Percentiles rank a stretch among this genome's conserved stretches.
These are phyloP conservation scores for Drosophila algonquin DNA, from an alignment of 2,888 invertebrate genomes.

Conservation along the genomic window DNA sequence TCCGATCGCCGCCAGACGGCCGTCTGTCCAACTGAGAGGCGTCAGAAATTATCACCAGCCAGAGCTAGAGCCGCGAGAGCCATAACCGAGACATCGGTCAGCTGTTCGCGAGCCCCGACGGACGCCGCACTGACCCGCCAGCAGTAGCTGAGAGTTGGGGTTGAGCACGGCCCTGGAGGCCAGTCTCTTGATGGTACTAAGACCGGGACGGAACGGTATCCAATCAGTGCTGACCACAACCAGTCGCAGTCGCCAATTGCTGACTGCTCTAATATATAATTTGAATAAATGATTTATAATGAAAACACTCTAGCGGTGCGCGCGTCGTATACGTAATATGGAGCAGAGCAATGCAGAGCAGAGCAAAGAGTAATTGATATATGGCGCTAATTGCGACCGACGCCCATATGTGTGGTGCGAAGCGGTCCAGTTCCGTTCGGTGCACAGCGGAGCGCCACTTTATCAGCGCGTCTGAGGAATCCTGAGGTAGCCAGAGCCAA, in stretches of 20 bases:
- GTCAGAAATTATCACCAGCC: slow-evolving; percentile 34
- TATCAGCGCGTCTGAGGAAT: slow-evolving; percentile 66
- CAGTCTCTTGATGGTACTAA: slow-evolving; percentile 2
- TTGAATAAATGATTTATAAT: slow-evolving; percentile 81
- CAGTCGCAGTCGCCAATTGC: slow-evolving; percentile 38
- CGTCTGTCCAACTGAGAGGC: slow-evolving; percentile 33
- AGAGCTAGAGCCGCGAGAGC: slow-evolving; percentile 12
- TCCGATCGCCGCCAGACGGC: slow-evolving; percentile 23
- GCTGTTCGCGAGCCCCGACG: slow-evolving; percentile 54
- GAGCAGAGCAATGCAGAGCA: slow-evolving; percentile 44
- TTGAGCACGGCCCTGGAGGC: background rate
- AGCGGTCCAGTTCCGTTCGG: slow-evolving; percentile 31
- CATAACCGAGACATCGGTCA: slow-evolving; percentile 53
- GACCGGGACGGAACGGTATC: slow-evolving; percentile 10
- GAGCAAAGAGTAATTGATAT: slow-evolving; percentile 77
- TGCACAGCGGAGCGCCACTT: slow-evolving; percentile 25
- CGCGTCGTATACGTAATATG: slow-evolving; percentile 51
- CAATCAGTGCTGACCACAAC: slow-evolving; percentile 50
- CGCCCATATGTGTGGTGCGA: slow-evolving; percentile 61
- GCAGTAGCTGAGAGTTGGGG: slow-evolving; percentile 13
- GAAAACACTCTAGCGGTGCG: slow-evolving; percentile 68
- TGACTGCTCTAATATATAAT: slow-evolving; percentile 62
- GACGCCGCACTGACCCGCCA: slow-evolving; percentile 67
- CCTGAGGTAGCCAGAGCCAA: slow-evolving; percentile 51
- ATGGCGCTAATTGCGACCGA: slow-evolving; percentile 75